These are phyloP conservation scores for Vireo altiloquus DNA, from an alignment of 2,113 vertebrate genomes.

Conservation along the genomic window DNA sequence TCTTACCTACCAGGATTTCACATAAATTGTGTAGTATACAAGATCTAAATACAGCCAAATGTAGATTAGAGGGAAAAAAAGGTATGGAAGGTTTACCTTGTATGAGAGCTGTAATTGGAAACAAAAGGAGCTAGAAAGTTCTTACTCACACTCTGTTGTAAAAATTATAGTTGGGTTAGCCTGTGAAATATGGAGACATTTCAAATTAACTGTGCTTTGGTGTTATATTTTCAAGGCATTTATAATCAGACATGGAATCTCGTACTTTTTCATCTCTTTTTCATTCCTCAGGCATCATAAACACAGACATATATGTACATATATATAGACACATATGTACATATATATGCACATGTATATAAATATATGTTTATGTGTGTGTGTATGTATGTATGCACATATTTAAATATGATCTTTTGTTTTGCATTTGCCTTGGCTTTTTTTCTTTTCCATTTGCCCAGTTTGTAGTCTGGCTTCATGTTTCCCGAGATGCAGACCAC, in stretches of 20 bases:
- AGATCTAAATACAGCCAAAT: not conserved
- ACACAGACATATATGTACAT: not conserved
- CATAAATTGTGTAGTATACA: not conserved
- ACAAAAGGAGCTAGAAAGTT: not conserved
- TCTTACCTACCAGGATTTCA: not conserved
- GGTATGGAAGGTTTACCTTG: not conserved
- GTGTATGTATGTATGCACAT: not conserved
- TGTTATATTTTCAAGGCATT: not conserved
- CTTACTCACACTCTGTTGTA: not conserved
- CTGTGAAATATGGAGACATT: not conserved
- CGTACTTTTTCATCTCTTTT: not conserved
- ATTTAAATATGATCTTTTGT: not conserved
- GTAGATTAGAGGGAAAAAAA: not conserved
- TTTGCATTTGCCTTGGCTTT: not conserved
- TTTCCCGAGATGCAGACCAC: accelerated
- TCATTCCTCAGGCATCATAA: not conserved
- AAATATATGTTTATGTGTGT: no score
- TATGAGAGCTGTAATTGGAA: not conserved
- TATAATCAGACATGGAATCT: not conserved
- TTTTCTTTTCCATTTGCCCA: not conserved
- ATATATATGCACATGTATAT: not conserved
- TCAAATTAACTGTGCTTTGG: not conserved
- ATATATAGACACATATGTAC: accelerated
- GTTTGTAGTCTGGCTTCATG: not conserved
- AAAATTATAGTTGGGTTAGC: not conserved